phyloP scores from a whole-genome alignment of 2,888 invertebrate genomes.

The Hirtodrosophila cameraria region DNA sequence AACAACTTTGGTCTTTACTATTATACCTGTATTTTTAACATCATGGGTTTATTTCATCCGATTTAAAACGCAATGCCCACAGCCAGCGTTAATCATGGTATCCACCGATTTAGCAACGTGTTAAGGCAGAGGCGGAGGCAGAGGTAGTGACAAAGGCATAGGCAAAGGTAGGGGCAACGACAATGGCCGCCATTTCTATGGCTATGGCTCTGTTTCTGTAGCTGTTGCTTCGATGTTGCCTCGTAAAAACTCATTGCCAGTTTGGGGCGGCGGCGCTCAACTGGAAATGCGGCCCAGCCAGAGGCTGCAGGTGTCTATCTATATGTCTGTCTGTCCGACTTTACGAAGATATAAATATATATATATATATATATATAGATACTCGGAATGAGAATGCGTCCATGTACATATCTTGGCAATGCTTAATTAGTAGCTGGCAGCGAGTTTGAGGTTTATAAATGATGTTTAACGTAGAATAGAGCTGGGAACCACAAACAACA shows the following conservation, averaged over 20 bases:
- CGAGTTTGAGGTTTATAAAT: constrained; percentile 57
- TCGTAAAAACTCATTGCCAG: constrained; percentile 64
- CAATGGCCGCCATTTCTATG: constrained; percentile 46
- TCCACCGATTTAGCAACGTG: constrained; percentile 2
- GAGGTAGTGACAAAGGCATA: neutral
- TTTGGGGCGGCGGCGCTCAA: constrained; percentile 70
- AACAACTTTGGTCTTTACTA: too few relatives aligned
- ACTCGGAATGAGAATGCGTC: constrained; percentile 4
- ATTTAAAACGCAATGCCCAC: constrained; percentile 6
- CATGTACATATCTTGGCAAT: constrained; percentile 43
- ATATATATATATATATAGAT: constrained; percentile 11
- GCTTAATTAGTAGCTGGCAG: constrained; percentile 68
- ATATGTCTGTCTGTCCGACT: constrained; percentile 11
- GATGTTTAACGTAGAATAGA: constrained; percentile 21
- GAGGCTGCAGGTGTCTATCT: constrained; percentile 69
- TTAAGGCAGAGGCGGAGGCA: neutral
- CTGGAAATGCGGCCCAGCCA: constrained; percentile 70
- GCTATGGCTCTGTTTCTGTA: constrained; percentile 24
- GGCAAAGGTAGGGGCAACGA: constrained; percentile 14
- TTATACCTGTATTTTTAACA: neutral
- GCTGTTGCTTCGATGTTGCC: constrained; percentile 30
- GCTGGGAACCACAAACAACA: constrained; percentile 4
- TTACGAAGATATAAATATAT: constrained; percentile 8
- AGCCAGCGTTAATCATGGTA: constrained; percentile 1
- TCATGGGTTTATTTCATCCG: neutral